Percentiles rank a stretch among this genome's conserved stretches.
Conservation (phyloP, 2,888 invertebrate species). For the Notocelia uddmanniana region DNA sequence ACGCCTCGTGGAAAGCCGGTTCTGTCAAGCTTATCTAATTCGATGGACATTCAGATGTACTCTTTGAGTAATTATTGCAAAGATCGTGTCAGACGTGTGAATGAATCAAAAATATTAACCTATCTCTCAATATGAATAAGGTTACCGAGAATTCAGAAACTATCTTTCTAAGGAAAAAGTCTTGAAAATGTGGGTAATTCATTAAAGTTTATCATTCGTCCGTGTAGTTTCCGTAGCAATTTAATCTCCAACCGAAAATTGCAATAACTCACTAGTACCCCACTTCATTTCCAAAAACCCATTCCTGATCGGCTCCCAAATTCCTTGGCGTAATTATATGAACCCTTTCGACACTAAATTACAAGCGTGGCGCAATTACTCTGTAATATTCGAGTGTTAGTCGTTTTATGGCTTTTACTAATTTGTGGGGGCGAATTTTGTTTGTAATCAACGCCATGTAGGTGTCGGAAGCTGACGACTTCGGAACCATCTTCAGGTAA, state of each 20-base stretch:
- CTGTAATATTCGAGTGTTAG: constrained; percentile 61
- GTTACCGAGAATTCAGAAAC: no score
- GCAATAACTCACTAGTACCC: constrained; percentile 41
- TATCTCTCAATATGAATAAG: no score
- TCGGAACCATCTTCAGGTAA: background rate
- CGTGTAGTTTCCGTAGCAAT: constrained; percentile 13
- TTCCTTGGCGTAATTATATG: constrained; percentile 66
- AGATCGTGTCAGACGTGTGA: no score
- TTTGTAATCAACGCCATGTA: constrained; percentile 30
- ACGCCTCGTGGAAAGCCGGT: no score
- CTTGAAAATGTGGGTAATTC: background rate
- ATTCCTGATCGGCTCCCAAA: constrained; percentile 64
- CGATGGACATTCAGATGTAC: no score
- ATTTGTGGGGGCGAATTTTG: constrained; percentile 58
- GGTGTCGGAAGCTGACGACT: background rate
- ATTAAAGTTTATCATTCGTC: background rate
- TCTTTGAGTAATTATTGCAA: no score
- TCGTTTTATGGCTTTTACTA: constrained; percentile 60
- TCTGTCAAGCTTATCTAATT: no score
- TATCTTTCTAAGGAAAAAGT: no score
- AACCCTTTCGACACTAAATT: constrained; percentile 65
- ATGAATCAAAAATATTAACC: no score
- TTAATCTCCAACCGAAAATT: constrained; percentile 25
- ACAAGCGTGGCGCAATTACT: constrained; percentile 63
- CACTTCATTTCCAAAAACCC: constrained; percentile 56